These are phyloP conservation scores for Larimichthys crocea DNA, from an alignment of 2,113 vertebrate species.

Conservation along the genomic window DNA sequence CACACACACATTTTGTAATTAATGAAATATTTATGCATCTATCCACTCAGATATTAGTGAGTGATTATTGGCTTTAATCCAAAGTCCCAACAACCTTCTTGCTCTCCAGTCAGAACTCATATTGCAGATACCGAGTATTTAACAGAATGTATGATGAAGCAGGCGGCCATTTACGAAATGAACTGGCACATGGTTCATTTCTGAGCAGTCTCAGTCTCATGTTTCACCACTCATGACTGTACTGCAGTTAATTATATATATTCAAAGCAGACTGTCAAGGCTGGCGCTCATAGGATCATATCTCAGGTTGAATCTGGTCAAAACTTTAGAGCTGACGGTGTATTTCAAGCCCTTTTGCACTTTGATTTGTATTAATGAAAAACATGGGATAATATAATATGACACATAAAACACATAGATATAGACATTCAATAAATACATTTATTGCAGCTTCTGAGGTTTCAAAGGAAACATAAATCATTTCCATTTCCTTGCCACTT, in stretches of 20 bases:
- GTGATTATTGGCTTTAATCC: conserved; percentile 35
- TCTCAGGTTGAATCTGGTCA: neutral
- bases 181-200: conserved; percentile 43
- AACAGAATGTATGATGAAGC: conserved; percentile 44
- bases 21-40: neutral
- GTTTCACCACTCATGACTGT: conserved; percentile 28
- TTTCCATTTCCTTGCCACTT: too few relatives aligned
- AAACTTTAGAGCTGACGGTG: neutral
- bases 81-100: conserved; percentile 34
- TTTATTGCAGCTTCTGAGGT: too few relatives aligned
- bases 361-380: neutral
- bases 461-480: too few relatives aligned
- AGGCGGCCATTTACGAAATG: conserved; percentile 58
- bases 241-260: conserved; percentile 2
- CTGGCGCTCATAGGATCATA: neutral
- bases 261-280: neutral
- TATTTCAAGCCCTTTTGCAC: neutral
- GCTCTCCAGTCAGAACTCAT: conserved; percentile 22
- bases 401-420: neutral
- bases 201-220: conserved; percentile 2
- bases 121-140: conserved; percentile 40
- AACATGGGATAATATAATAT: neutral
- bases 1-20: neutral
- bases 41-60: conserved; percentile 12
- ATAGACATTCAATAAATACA: neutral